phyloP scores from a whole-genome alignment of 2,888 invertebrate genomes.

The Temnothorax ravouxi region DNA sequence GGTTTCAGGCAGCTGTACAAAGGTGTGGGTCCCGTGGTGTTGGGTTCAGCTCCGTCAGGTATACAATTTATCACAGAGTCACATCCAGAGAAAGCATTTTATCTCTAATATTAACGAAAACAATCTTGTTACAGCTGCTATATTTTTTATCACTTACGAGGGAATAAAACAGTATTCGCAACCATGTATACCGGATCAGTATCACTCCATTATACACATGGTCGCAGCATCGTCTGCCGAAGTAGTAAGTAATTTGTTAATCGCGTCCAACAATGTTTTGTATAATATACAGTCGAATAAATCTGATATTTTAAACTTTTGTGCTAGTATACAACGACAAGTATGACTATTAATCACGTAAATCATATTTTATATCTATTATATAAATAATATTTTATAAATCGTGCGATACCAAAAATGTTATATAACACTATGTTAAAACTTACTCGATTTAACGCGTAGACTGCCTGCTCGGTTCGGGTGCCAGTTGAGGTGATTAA shows the following conservation, averaged over 20 bases:
- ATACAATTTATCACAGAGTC: slow-evolving; percentile 61
- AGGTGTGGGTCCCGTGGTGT: slow-evolving; percentile 92
- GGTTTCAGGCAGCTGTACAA: slow-evolving; percentile 94
- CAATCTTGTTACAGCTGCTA: slow-evolving; percentile 88
- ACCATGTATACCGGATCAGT: slow-evolving; percentile 87
- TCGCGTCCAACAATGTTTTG: not conserved
- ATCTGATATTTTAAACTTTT: not conserved
- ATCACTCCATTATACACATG: slow-evolving; percentile 93
- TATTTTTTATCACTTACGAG: slow-evolving; percentile 97
- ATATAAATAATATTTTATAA: slow-evolving; percentile 8
- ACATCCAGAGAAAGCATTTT: not conserved
- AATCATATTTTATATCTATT: not conserved
- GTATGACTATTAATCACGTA: not conserved
- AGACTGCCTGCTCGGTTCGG: slow-evolving; percentile 96
- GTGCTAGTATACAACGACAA: not conserved
- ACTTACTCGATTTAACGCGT: slow-evolving; percentile 47
- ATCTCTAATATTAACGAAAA: slow-evolving; percentile 36
- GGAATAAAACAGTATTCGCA: slow-evolving; percentile 90
- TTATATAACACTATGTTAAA: not conserved
- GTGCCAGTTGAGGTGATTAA: slow-evolving; percentile 99
- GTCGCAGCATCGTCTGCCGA: slow-evolving; percentile 94
- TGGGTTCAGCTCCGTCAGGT: slow-evolving; percentile 95
- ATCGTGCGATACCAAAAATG: not conserved
- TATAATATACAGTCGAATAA: not conserved
- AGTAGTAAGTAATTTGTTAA: slow-evolving; percentile 89